These are phyloP conservation scores for Ypsolopha sequella DNA, from an alignment of 2,888 invertebrate species.

Conservation along the genomic window DNA sequence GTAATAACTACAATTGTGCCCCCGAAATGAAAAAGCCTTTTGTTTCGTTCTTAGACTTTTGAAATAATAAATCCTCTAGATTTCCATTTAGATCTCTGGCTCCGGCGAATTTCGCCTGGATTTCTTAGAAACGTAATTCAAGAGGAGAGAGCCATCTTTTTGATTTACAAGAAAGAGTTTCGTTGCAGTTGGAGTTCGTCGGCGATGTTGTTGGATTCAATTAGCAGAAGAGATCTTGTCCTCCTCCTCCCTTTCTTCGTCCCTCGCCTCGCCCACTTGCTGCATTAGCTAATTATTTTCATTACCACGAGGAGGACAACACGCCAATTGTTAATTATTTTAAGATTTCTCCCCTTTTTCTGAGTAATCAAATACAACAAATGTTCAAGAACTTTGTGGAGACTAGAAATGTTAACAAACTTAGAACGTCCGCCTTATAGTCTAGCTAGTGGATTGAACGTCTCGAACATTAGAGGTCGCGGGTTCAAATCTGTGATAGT, in stretches of 20 bases:
- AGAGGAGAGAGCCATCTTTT: slow-evolving; percentile 3
- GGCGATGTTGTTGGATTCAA: slow-evolving; percentile 38
- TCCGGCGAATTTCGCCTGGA: background rate
- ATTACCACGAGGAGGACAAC: slow-evolving; percentile 32
- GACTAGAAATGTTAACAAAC: no score
- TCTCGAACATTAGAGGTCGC: no score
- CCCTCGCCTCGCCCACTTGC: slow-evolving; percentile 21
- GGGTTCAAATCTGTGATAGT: no score
- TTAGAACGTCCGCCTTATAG: no score
- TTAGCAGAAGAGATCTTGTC: slow-evolving; percentile 20
- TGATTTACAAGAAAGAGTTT: slow-evolving; percentile 23
- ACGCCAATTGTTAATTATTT: slow-evolving; percentile 38
- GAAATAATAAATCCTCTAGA: background rate
- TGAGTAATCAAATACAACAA: slow-evolving; percentile 12
- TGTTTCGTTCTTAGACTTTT: no score
- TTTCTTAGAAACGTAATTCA: slow-evolving; percentile 1
- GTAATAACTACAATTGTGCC: no score
- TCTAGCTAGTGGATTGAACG: no score
- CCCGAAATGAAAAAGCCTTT: no score
- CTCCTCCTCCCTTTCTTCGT: background rate
- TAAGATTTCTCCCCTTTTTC: slow-evolving; percentile 24
- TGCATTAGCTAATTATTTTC: slow-evolving; percentile 39
- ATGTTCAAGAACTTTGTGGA: background rate
- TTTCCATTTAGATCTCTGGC: background rate
- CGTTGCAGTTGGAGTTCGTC: slow-evolving; percentile 29